Conservation (phyloP, 2,797 vertebrate genomes). For the Nannoperca australis region DNA sequence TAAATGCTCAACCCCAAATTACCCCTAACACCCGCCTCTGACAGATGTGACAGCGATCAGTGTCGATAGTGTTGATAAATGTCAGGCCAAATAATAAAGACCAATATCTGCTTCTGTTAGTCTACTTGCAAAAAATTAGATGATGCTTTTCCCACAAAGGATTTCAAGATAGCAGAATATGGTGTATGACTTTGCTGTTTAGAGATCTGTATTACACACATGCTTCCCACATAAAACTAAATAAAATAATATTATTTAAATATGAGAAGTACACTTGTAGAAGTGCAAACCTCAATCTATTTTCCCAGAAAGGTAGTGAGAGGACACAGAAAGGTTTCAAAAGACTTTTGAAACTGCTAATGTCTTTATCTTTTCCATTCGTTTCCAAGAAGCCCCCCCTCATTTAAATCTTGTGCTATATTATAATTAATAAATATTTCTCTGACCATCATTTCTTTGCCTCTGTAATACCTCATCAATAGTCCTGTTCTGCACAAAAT, state of each 20-base stretch:
- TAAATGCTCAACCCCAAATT: slow-evolving; percentile 39
- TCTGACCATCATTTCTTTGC: slow-evolving; percentile 33
- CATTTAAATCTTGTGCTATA: slow-evolving; percentile 32
- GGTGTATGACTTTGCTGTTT: background rate
- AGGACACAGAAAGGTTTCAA: slow-evolving; percentile 26
- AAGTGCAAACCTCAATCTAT: slow-evolving; percentile 31
- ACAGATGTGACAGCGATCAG: slow-evolving; percentile 50
- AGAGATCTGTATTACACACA: slow-evolving; percentile 1
- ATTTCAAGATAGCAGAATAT: slow-evolving; percentile 18
- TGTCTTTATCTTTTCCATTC: slow-evolving; percentile 53
- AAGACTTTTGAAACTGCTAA: slow-evolving; percentile 41
- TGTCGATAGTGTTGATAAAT: slow-evolving; percentile 50
- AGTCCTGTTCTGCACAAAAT: slow-evolving; percentile 28
- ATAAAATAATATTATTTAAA: slow-evolving; percentile 11
- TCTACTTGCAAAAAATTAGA: slow-evolving; percentile 34
- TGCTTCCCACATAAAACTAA: slow-evolving; percentile 10
- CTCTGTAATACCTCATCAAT: slow-evolving; percentile 35
- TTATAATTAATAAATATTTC: no score
- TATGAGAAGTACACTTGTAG: background rate
- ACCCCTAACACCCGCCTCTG: slow-evolving; percentile 32
- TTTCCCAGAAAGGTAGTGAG: slow-evolving; percentile 19
- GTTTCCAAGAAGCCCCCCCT: slow-evolving; percentile 12
- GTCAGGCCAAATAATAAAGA: slow-evolving; percentile 45
- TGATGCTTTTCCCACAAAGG: slow-evolving; percentile 22
- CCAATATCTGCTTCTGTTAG: slow-evolving; percentile 44